Evolutionary conservation across 2,888 invertebrate species (phyloP), one percentile per base, ranked within the genome.

Genomic region (Dynastes hyllus): DNA sequence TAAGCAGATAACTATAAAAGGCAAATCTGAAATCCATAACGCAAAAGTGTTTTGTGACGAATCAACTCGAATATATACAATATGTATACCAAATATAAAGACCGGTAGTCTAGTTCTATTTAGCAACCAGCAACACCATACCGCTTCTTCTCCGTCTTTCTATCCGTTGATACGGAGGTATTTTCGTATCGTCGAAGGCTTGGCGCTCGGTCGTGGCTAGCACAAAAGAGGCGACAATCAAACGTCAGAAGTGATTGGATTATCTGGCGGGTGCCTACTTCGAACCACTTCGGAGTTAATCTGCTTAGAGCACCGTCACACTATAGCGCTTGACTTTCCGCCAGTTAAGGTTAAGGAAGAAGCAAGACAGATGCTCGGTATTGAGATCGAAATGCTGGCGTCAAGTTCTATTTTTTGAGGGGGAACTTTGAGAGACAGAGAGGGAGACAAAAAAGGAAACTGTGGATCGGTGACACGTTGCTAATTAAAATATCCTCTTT

Each of bases 191-290:
- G 69, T 22, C 8, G 16, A 16, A 69, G 69, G 50, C 69, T 51
- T 27, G 11, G 51, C 11, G 8, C 45, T 45, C 45, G 45, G 45
- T 45, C 45, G 45, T 45, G 1, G 45, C 66, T 40, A 13, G 66
- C 69, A 69, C 69, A 69, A 69, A 69, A 50, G 69, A 69, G 69
- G 69, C 69, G 69, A 69, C 69, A 69, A 69, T 69, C 69, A 69
- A 69, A 69, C 69, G 69, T 69, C 69, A 69, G 11, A 51, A 69
- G 69, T 69, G 69, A 69, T 69, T 69, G 69, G 69, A 69, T 69
- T 69, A 69, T 69, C 69, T 51, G 29, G 69, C 51, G 50, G 50
- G 69, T 51, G 51, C 69, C 69, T 69, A 69, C 51, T 69, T 51
- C 67, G 67, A 50, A 27, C 50, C 50, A 69, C 67, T 69, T 50